Base-by-base conservation (phyloP, 2,888 invertebrate species). In the Agonopterix arenella region DNA sequence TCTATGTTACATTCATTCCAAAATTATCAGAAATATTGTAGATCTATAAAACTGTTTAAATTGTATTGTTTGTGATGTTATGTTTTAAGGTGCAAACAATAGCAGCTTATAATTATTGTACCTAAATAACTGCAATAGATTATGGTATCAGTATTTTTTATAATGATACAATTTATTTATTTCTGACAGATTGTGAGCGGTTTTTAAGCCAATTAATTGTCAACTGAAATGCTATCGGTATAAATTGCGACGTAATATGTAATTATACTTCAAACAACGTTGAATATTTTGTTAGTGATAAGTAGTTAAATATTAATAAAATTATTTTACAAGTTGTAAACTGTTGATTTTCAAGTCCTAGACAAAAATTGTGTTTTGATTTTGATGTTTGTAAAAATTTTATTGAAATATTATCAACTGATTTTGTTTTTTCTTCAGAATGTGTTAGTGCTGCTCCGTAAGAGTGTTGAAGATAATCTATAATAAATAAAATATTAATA, bases 381-480 rank as follows among this genome's bases (percentile, higher is more conserved):
- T 61, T 57, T 52, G 51, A 57, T 52, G 52, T 60, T 59, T 60
- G 44, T 54, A 47, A 53, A 47, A 55, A 40, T n/a, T n/a, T 4
- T 18, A 18, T 18, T 38, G 38, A n/a, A n/a, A 40, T 40, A 40
- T 40, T 40, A n/a, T 40, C 28, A 37, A 36, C 36, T 13, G 7
- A 52, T 54, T 59, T 61, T 59, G 28, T 5, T 58, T 58, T 59
- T 50, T 57, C 51, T 57, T 59, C 52, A 64, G 9, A n/a, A n/a
- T 40, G 40, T 40, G 40, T 40, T 70, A 70, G 73, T 76, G 75
- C 76, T 78, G 68, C 76, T 77, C 74, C 57, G 73, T 65, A 69
- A 60, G 71, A 59, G 63, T 69, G 71, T 71, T 66, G 61, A 65
- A 67, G 66, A 74, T 68, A 71, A 65, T 76, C 61, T 75, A 74